phyloP scores from a whole-genome alignment of 2,113 vertebrate species.

The Solea solea region DNA sequence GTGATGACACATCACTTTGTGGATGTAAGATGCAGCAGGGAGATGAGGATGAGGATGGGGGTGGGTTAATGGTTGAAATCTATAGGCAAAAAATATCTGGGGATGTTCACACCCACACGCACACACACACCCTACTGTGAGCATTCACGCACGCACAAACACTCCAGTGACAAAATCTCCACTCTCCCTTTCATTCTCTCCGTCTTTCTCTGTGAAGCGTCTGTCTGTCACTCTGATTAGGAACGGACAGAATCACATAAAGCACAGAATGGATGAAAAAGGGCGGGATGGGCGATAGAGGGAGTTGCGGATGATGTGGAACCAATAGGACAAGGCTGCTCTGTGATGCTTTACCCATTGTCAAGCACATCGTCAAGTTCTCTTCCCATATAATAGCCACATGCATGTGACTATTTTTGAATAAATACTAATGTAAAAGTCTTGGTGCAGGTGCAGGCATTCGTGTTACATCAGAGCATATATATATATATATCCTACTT shows the following conservation, averaged over 20 bases:
- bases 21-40: conserved; percentile 8
- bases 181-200: conserved; percentile 68
- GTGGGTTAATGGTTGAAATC: conserved; percentile 33
- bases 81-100: conserved; percentile 40
- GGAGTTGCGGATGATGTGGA: conserved; percentile 64
- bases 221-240: conserved; percentile 80
- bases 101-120: conserved; percentile 44
- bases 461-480: no score
- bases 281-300: conserved; percentile 64
- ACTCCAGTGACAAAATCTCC: conserved; percentile 61
- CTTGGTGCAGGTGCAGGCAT: not conserved
- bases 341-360: conserved; percentile 54
- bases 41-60: conserved; percentile 31
- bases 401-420: conserved; percentile 14
- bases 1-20: conserved; percentile 29
- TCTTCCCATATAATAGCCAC: conserved; percentile 18
- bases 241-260: conserved; percentile 68
- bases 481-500: no score
- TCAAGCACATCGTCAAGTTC: conserved; percentile 50
- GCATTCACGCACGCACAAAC: conserved; percentile 61
- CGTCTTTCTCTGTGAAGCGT: conserved; percentile 75
- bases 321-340: conserved; percentile 68
- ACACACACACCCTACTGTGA: conserved; percentile 53
- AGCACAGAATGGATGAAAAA: conserved; percentile 64
- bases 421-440: conserved; percentile 12